Conservation (phyloP, 2,888 invertebrate genomes). For the Orthosia gothica region DNA sequence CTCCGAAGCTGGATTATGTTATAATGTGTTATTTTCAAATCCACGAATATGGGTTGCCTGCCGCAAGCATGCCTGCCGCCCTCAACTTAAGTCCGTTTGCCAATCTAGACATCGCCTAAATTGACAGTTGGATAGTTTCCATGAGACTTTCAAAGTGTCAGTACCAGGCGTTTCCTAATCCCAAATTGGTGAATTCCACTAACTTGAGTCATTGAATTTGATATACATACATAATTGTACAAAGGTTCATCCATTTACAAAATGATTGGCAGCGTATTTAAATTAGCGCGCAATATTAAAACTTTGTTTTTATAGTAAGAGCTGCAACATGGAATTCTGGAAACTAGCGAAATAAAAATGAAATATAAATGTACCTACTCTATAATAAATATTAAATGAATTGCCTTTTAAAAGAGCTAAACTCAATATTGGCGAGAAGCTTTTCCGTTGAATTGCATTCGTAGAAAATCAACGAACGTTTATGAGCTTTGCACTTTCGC, state of each 20-base stretch:
- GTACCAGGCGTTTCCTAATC: slow-evolving; percentile 22
- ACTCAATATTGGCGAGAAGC: slow-evolving; percentile 45
- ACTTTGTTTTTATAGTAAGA: not conserved
- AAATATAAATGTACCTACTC: slow-evolving; percentile 22
- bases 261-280: not conserved
- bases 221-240: not conserved
- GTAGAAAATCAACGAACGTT: slow-evolving; percentile 37
- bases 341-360: slow-evolving; percentile 5
- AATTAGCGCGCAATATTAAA: not conserved
- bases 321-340: not conserved
- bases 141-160: not conserved
- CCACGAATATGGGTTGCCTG: not conserved
- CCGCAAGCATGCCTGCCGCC: no score
- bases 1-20: not conserved
- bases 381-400: slow-evolving; percentile 35
- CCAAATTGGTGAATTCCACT: slow-evolving; percentile 1
- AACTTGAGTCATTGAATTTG: not conserved
- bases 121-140: slow-evolving; percentile 3
- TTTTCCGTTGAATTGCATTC: slow-evolving; percentile 53
- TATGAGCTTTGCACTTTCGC: slow-evolving; percentile 46
- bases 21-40: not conserved
- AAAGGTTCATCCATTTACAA: not conserved
- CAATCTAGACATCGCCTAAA: not conserved
- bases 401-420: slow-evolving; percentile 33
- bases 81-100: not conserved